Evolutionary conservation across 2,888 invertebrate genomes (phyloP).

Genomic region (Xestia xanthographa): DNA sequence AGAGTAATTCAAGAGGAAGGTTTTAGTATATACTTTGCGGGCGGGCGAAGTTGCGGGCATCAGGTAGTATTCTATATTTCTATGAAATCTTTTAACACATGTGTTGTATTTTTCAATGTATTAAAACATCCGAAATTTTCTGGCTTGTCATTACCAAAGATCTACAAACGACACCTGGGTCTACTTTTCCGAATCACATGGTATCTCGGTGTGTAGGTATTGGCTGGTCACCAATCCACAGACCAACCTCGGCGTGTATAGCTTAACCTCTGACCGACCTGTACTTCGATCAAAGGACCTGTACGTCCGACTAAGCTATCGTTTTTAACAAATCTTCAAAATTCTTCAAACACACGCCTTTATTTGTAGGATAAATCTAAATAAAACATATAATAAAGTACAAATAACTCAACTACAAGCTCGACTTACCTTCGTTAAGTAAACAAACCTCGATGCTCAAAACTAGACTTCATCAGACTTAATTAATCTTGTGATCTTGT

Average conservation of each 20-base stretch:
- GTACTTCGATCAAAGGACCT: no score
- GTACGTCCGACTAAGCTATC: not conserved
- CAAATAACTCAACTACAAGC: not conserved
- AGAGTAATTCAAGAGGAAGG: no score
- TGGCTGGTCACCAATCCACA: not conserved
- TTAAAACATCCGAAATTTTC: not conserved
- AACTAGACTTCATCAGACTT: conserved; percentile 8
- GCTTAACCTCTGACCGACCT: not conserved
- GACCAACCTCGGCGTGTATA: not conserved
- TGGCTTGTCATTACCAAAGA: no score
- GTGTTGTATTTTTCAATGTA: not conserved
- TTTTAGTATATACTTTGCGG: no score
- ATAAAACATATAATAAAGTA: not conserved
- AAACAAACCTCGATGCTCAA: conserved; percentile 4
- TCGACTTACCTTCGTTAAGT: not conserved
- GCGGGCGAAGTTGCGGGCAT: no score
- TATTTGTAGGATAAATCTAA: not conserved
- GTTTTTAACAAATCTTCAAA: not conserved
- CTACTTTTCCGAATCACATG: not conserved
- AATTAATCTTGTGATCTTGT: conserved; percentile 30
- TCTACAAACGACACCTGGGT: not conserved
- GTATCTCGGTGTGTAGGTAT: not conserved
- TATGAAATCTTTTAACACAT: no score
- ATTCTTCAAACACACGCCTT: not conserved
- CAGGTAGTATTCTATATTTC: no score